Conservation (phyloP, 2,797 vertebrate genomes). For the Pterois miles region DNA sequence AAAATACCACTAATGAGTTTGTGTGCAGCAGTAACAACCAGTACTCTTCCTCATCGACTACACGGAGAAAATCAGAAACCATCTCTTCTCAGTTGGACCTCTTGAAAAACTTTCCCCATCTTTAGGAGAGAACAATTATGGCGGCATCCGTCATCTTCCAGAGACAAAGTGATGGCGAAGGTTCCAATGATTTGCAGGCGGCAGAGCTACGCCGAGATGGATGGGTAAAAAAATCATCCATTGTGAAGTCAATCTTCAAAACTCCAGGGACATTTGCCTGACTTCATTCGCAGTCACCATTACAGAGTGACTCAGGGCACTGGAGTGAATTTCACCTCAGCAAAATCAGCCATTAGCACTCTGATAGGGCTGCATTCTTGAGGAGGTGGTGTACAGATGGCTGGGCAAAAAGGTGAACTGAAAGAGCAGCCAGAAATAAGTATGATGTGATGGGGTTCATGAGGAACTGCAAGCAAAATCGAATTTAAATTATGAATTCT, state of each 20-base stretch:
- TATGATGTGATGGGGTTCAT: background rate
- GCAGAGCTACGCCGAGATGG: slow-evolving; percentile 40
- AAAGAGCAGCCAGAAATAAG: slow-evolving; percentile 6
- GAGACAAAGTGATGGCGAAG: slow-evolving; percentile 49
- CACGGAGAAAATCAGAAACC: slow-evolving; percentile 18
- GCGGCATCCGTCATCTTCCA: slow-evolving; percentile 56
- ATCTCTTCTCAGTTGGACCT: slow-evolving; percentile 29
- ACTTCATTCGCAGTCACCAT: slow-evolving; percentile 54
- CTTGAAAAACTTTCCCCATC: slow-evolving; percentile 39
- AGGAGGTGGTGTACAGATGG: background rate
- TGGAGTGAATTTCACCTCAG: slow-evolving; percentile 33
- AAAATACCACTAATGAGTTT: slow-evolving; percentile 1
- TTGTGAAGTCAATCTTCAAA: slow-evolving; percentile 49
- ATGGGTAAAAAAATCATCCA: slow-evolving; percentile 52
- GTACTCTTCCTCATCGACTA: background rate
- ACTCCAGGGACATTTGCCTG: slow-evolving; percentile 54
- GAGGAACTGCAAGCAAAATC: background rate
- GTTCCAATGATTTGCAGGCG: slow-evolving; percentile 49
- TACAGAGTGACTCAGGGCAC: slow-evolving; percentile 42
- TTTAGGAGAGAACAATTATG: slow-evolving; percentile 35
- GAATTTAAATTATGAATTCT: background rate
- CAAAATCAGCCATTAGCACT: slow-evolving; percentile 51
- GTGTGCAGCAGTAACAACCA: slow-evolving; percentile 4
- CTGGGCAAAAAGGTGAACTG: background rate
- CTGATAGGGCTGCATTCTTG: slow-evolving; percentile 8